Evolutionary conservation across 2,113 vertebrate genomes (phyloP), one percentile per base, ranked within the genome.

Genomic region (Halcyon malimbica): DNA sequence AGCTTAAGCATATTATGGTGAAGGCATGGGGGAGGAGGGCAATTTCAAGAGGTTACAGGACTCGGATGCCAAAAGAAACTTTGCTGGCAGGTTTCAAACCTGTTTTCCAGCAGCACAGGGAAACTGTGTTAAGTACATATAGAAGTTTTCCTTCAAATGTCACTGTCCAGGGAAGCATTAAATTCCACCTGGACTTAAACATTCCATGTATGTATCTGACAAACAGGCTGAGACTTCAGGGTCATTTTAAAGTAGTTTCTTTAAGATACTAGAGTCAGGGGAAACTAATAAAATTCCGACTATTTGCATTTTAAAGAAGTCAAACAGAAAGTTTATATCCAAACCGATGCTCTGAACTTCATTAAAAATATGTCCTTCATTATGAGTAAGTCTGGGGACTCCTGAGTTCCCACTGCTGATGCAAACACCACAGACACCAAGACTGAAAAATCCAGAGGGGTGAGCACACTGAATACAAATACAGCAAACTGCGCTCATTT

Each of bases 341-440:
- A 41, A 86, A 41, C 2, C 5, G 33, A 57, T 59, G 63, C 59
- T 77, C 86, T 77, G 13, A 59, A 62, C 65, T 84, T 42, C 16
- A 75, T 0, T 37, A 65, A 42, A 83, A 69, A 5, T 0, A 31
- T 0, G 3, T 35, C 25, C 35, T 53, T 53, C 20, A 2, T 21
- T 35, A 78, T 1, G 1, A 50, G 59, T n/a, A 89, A 31, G 24
- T 68, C 37, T 12, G 42, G 37, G 41, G 5, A 59, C 18, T 73
- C 6, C 1, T 4, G 24, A 69, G 29, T 6, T 85, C 57, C 53
- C 33, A 23, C 53, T 76, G 56, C 87, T 24, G 33, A 71, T 44
- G 29, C 8, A 35, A 93, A 33, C 33, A 57, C 29, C 39, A 73
- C 11, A 56, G 24, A 79, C 35, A 56, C 4, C 5, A 48, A 78